Evolutionary conservation across 2,797 vertebrate genomes (phyloP).

Genomic region (Ambastaia sidthimunki): DNA sequence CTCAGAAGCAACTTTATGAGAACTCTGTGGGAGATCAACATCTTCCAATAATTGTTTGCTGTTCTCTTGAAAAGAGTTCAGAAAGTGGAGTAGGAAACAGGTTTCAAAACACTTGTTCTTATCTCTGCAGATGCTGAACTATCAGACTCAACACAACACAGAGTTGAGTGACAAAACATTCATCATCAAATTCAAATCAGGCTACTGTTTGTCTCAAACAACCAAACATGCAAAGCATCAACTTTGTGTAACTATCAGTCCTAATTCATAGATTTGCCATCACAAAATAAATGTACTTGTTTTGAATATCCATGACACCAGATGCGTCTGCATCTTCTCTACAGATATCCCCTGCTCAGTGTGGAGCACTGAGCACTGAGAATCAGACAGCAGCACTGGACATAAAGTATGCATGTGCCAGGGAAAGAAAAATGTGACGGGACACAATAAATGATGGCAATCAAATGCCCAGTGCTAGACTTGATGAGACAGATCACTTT

Average conservation of each 20-base stretch:
- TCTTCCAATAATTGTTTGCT: neutral
- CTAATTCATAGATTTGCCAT: neutral
- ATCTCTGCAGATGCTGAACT: neutral
- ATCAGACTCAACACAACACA: too few species aligned
- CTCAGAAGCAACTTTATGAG: conserved; percentile 16
- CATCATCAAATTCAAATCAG: too few species aligned
- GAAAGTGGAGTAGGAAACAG: neutral
- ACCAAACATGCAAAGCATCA: too few species aligned
- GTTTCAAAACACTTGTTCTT: neutral
- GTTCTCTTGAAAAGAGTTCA: too few species aligned
- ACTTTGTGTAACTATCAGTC: neutral
- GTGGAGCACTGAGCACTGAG: neutral
- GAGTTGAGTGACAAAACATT: too few species aligned
- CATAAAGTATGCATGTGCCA: neutral
- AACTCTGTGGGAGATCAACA: conserved; percentile 26
- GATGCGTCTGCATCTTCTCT: too few species aligned
- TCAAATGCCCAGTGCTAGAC: conserved; percentile 30
- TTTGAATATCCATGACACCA: neutral
- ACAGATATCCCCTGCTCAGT: neutral
- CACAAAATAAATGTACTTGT: neutral
- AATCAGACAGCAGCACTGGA: too few species aligned
- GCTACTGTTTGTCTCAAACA: too few species aligned
- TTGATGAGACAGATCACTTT: conserved; percentile 45
- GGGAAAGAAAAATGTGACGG: neutral
- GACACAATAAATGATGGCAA: conserved; percentile 23